A percentile compares a stretch with the other conserved stretches of the same genome.
Evolutionary conservation across 2,888 invertebrate species (phyloP).

Genomic region (Uloborus plumipes): DNA sequence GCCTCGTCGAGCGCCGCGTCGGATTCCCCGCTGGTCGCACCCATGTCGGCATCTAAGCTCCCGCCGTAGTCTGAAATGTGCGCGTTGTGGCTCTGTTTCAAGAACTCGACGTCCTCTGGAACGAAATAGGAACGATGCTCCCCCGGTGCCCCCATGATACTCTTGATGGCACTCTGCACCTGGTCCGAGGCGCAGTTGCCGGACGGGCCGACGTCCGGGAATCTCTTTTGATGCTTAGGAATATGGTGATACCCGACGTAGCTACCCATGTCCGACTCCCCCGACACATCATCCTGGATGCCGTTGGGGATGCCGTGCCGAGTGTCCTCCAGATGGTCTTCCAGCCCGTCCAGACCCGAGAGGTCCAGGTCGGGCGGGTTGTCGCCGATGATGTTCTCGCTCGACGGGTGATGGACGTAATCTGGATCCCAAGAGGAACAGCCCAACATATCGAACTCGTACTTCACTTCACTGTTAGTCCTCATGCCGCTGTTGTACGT

Average conservation of each 20-base stretch:
- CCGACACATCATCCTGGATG: constrained; percentile 17
- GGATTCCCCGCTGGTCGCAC: constrained; percentile 34
- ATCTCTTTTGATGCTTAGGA: constrained; percentile 35
- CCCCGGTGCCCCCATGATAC: constrained; percentile 75
- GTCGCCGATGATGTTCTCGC: constrained; percentile 60
- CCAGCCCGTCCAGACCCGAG: constrained; percentile 58
- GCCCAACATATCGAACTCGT: constrained; percentile 50
- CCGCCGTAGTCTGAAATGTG: constrained; percentile 30
- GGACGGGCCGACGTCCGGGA: constrained; percentile 78
- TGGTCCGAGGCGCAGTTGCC: constrained; percentile 42
- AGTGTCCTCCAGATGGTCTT: constrained; percentile 44
- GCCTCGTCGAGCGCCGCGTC: constrained; percentile 74
- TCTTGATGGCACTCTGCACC: constrained; percentile 50
- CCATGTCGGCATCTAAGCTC: constrained; percentile 42
- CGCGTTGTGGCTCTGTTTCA: constrained; percentile 26
- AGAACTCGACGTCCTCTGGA: constrained; percentile 25
- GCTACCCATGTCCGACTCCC: constrained; percentile 20
- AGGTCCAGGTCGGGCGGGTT: constrained; percentile 61
- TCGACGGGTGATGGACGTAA: constrained; percentile 47
- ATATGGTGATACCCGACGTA: constrained; percentile 39
- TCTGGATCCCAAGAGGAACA: constrained; percentile 55
- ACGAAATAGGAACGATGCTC: constrained; percentile 44
- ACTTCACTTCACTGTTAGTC: constrained; percentile 43
- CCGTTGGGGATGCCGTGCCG: constrained; percentile 55
- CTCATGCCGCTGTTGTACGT: constrained; percentile 46